phyloP scores from a whole-genome alignment of 1,140 invertebrate species.

The Drosophila neocordata region DNA sequence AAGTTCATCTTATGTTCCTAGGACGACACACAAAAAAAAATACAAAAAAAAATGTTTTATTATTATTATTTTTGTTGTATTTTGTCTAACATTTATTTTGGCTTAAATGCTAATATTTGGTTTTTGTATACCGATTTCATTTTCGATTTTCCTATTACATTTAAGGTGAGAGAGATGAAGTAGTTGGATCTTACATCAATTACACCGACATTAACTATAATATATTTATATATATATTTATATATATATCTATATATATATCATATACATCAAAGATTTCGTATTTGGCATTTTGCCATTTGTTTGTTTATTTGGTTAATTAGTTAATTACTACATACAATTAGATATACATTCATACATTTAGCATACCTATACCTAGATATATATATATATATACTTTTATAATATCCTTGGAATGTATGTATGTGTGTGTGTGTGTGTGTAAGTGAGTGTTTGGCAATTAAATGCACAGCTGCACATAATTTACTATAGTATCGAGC shows the following conservation, averaged over 20 bases:
- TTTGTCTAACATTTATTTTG: conserved; percentile 19
- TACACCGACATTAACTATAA: conserved; percentile 12
- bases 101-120: background rate
- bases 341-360: conserved; percentile 24
- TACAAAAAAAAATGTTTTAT: conserved; percentile 65
- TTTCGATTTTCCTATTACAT: conserved; percentile 1
- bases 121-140: background rate
- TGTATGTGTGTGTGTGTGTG: conserved; percentile 23
- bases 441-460: conserved; percentile 3
- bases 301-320: conserved; percentile 26
- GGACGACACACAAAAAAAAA: conserved; percentile 28
- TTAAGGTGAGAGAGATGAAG: conserved; percentile 27
- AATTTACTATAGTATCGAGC: conserved; percentile 4
- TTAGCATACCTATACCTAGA: background rate
- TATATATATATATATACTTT: conserved; percentile 16
- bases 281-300: conserved; percentile 14
- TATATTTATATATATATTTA: too few relatives aligned
- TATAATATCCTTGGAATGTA: conserved; percentile 43
- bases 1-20: conserved; percentile 67
- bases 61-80: conserved; percentile 32
- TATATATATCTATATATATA: too few relatives aligned
- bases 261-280: conserved; percentile 36
- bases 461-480: conserved; percentile 8
- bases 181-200: conserved; percentile 62
- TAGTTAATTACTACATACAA: conserved; percentile 56